phyloP scores from a whole-genome alignment of 2,797 vertebrate species.

The Chelonia mydas region DNA sequence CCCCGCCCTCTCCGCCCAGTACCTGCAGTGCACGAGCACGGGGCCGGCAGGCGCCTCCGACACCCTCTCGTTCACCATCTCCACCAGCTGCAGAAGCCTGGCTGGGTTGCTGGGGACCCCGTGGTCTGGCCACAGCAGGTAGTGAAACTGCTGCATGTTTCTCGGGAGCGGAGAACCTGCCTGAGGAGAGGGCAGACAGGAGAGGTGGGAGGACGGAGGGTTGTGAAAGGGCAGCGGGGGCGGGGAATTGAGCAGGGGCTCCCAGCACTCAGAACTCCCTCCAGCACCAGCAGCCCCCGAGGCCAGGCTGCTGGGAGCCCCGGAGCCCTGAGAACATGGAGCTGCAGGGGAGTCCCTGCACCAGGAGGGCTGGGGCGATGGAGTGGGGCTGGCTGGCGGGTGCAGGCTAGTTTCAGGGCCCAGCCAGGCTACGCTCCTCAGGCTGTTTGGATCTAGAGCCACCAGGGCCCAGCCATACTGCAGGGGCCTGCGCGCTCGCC shows the following conservation, averaged over 20 bases:
- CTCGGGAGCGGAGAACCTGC: slow-evolving; percentile 54
- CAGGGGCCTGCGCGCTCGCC: not conserved
- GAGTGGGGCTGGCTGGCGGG: not conserved
- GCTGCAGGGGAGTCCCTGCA: not conserved
- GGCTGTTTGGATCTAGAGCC: not conserved
- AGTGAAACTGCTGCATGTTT: slow-evolving; percentile 72
- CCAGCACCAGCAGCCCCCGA: not conserved
- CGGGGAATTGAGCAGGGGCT: not conserved
- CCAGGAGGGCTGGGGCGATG: not conserved
- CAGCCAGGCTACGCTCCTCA: not conserved
- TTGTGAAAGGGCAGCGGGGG: rapidly evolving
- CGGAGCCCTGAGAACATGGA: not conserved
- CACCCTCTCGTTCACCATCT: slow-evolving; percentile 47
- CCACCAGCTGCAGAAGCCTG: slow-evolving; percentile 61
- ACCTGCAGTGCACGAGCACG: slow-evolving; percentile 76
- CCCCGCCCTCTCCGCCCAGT: rapidly evolving
- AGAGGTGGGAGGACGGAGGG: not conserved
- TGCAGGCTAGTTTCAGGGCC: not conserved
- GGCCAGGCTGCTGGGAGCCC: not conserved
- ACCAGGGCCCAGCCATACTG: not conserved
- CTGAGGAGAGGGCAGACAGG: slow-evolving; percentile 4
- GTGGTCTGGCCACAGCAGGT: slow-evolving; percentile 70
- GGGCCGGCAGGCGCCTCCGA: slow-evolving; percentile 20
- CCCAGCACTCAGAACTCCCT: not conserved
- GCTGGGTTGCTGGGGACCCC: slow-evolving; percentile 63